These are phyloP conservation scores for Musca vetustissima DNA, from an alignment of 1,140 invertebrate species.

Conservation along the genomic window DNA sequence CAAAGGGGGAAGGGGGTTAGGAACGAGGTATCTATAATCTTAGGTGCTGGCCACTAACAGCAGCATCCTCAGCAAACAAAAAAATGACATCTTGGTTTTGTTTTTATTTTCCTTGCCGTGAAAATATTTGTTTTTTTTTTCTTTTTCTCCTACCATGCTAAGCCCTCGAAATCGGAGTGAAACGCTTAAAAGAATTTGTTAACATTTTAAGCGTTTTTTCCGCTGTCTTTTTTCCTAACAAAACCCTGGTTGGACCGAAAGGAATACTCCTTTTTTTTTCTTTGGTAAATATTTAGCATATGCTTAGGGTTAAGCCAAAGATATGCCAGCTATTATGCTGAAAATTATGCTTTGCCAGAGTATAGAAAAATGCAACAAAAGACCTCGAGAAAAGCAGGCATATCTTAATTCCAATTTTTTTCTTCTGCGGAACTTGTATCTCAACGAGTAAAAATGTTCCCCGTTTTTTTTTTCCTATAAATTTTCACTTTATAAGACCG, in stretches of 20 bases:
- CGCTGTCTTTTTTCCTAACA: background rate
- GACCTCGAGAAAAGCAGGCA: background rate
- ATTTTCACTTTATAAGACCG: background rate
- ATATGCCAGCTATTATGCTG: background rate
- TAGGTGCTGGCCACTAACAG: background rate
- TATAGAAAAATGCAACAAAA: background rate
- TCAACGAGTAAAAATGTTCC: no score
- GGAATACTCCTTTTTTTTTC: background rate
- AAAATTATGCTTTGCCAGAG: conserved; percentile 4
- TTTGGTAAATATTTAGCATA: conserved; percentile 16
- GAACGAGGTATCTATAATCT: background rate
- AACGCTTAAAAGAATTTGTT: conserved; percentile 8
- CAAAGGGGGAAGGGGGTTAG: no score
- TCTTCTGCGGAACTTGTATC: no score
- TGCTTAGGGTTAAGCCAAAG: background rate
- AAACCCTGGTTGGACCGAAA: background rate
- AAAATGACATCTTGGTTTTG: conserved; percentile 5
- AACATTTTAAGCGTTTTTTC: conserved; percentile 4
- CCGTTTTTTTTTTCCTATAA: background rate
- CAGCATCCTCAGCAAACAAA: no score
- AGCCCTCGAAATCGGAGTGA: no score
- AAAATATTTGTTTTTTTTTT: no score
- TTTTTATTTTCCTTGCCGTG: background rate
- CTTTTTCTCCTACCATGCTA: background rate
- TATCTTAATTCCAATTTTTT: no score